These are phyloP conservation scores for Mugil cephalus DNA, from an alignment of 2,113 vertebrate genomes.

Conservation along the genomic window DNA sequence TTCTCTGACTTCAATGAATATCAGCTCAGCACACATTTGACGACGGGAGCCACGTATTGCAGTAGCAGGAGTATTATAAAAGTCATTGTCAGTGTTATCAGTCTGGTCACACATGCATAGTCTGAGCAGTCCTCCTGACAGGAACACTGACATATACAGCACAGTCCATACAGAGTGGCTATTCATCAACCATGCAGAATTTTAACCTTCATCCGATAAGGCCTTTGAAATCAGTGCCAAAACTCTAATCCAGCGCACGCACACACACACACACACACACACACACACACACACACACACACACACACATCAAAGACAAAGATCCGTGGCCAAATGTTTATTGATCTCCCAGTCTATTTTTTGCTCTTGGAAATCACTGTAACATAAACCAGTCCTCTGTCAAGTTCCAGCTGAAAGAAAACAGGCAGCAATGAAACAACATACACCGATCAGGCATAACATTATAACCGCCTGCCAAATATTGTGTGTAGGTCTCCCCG, in stretches of 20 bases:
- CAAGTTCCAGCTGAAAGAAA: constrained; percentile 8
- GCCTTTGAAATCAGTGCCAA: constrained; percentile 69
- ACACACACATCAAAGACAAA: constrained; percentile 62
- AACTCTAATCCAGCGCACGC: constrained; percentile 24
- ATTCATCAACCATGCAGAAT: constrained; percentile 56
- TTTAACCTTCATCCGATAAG: constrained; percentile 63
- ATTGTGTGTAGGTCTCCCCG: no score
- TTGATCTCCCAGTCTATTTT: constrained; percentile 66
- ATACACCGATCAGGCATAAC: no score
- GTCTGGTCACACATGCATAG: constrained; percentile 24
- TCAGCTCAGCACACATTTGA: constrained; percentile 25
- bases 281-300: constrained; percentile 21
- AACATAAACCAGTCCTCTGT: constrained; percentile 53
- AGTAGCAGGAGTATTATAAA: constrained; percentile 13
- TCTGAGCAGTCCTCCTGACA: constrained; percentile 26
- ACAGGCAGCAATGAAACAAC: constrained; percentile 14
- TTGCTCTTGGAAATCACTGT: constrained; percentile 42
- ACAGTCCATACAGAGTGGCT: constrained; percentile 36
- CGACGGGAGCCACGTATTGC: no score
- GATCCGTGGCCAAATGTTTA: constrained; percentile 51
- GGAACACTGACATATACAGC: constrained; percentile 33
- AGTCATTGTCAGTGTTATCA: constrained; percentile 8
- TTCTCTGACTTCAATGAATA: not conserved
- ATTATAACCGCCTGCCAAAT: no score
- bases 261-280: constrained; percentile 18